phyloP scores from a whole-genome alignment of 64 coral and sea anemone species.

The Astreopora myriophthalma region DNA sequence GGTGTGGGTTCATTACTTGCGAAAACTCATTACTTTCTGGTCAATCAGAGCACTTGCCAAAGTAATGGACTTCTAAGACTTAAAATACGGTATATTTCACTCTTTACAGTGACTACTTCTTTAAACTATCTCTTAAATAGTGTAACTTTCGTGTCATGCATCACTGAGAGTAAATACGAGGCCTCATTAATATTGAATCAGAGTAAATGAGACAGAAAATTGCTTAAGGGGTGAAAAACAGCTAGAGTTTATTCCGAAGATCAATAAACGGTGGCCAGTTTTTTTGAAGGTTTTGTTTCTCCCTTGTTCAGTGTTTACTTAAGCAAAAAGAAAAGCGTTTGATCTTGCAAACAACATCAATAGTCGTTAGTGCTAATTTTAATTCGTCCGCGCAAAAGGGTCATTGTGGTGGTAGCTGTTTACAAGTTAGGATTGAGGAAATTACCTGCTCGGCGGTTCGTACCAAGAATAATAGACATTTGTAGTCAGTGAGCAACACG shows the following conservation, averaged over 20 bases:
- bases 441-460: constrained; percentile 38
- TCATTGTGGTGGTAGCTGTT: constrained; percentile 35
- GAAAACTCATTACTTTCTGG: constrained; percentile 73
- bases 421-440: constrained; percentile 72
- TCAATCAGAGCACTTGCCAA: constrained; percentile 74
- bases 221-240: constrained; percentile 69
- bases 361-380: constrained; percentile 49
- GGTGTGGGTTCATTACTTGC: constrained; percentile 59
- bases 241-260: constrained; percentile 67
- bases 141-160: constrained; percentile 69
- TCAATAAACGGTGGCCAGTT: constrained; percentile 76
- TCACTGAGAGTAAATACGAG: constrained; percentile 64
- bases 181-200: constrained; percentile 78
- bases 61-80: constrained; percentile 75
- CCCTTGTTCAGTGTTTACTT: constrained; percentile 15
- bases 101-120: constrained; percentile 51
- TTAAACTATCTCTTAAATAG: constrained; percentile 72
- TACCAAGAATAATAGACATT: constrained; percentile 54
- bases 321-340: constrained; percentile 44
- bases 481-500: constrained; percentile 46
- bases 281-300: constrained; percentile 41
- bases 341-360: not conserved
- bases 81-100: constrained; percentile 60
- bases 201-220: constrained; percentile 62
- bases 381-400: constrained; percentile 12